Conservation (phyloP, 2,888 invertebrate species). For the Pseudeuparius sepicola region DNA sequence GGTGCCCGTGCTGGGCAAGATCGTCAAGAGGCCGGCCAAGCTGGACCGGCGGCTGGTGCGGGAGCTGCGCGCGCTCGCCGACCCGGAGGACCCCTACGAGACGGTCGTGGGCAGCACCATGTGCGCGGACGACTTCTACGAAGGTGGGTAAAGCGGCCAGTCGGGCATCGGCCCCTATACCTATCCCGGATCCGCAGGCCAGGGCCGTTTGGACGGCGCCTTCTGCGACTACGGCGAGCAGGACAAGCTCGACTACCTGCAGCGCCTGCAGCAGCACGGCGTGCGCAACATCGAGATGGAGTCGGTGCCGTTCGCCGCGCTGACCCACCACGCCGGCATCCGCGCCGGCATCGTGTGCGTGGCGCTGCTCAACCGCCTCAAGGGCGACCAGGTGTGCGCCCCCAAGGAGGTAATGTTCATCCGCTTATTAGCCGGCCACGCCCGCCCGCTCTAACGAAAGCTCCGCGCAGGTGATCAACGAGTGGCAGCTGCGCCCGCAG, state of each 20-base stretch:
- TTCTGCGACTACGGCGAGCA: constrained; percentile 87
- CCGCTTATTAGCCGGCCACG: no score
- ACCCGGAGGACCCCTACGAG: constrained; percentile 73
- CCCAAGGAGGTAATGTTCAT: no score
- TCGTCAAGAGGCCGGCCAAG: constrained; percentile 69
- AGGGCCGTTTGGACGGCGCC: constrained; percentile 91
- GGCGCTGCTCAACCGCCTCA: constrained; percentile 79
- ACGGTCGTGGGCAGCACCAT: constrained; percentile 87
- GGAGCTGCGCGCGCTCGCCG: constrained; percentile 67
- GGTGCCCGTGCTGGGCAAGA: constrained; percentile 76
- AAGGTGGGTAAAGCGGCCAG: constrained; percentile 70
- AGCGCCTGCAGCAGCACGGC: constrained; percentile 61
- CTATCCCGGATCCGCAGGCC: constrained; percentile 59
- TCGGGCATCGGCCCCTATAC: no score
- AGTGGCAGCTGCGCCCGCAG: constrained; percentile 87
- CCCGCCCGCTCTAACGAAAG: no score
- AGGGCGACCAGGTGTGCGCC: constrained; percentile 82
- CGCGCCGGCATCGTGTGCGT: constrained; percentile 92
- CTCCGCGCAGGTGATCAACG: constrained; percentile 78
- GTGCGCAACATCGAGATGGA: constrained; percentile 98
- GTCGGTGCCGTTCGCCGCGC: constrained; percentile 83
- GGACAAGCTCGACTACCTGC: constrained; percentile 86
- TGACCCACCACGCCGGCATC: constrained; percentile 88
- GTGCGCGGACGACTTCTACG: constrained; percentile 97
- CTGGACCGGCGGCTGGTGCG: constrained; percentile 71